phyloP scores from a whole-genome alignment of 2,888 invertebrate genomes.

The Neoascia interrupta region DNA sequence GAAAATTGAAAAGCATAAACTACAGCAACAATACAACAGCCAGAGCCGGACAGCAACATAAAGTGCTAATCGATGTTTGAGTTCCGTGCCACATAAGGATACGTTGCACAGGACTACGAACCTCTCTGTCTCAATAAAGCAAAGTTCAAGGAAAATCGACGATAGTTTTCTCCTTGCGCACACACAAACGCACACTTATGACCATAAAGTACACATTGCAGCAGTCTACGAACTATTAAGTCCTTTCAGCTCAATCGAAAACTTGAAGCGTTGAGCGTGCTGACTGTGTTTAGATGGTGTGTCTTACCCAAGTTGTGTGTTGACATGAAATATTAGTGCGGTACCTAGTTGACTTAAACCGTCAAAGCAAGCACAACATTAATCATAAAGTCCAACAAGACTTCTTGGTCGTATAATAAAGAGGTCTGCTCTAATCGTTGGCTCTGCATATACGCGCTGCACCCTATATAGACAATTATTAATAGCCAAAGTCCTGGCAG shows the following conservation, averaged over 20 bases:
- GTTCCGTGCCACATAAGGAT: constrained; percentile 47
- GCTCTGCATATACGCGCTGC: constrained; percentile 23
- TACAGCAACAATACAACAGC: constrained; percentile 46
- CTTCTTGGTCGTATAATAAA: too few relatives aligned
- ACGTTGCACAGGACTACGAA: background rate
- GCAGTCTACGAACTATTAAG: constrained; percentile 4
- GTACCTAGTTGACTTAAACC: constrained; percentile 47
- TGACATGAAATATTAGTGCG: constrained; percentile 68
- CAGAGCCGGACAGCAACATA: constrained; percentile 61
- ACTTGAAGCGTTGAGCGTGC: constrained; percentile 1
- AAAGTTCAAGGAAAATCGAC: background rate
- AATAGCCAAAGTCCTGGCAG: constrained; percentile 21
- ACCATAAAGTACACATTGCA: constrained; percentile 31
- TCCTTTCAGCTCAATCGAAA: constrained; percentile 42
- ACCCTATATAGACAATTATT: constrained; percentile 23
- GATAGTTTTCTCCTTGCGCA: background rate
- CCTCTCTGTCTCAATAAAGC: too few relatives aligned
- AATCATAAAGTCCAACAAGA: constrained; percentile 56
- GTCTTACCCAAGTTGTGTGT: constrained; percentile 27
- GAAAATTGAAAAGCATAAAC: constrained; percentile 66
- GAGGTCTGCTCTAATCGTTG: constrained; percentile 52
- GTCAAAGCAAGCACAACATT: constrained; percentile 57
- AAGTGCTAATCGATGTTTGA: constrained; percentile 68
- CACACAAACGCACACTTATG: too few relatives aligned
- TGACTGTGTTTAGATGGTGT: background rate